phyloP scores from a whole-genome alignment of 2,797 vertebrate genomes.

The Pangasius djambal region DNA sequence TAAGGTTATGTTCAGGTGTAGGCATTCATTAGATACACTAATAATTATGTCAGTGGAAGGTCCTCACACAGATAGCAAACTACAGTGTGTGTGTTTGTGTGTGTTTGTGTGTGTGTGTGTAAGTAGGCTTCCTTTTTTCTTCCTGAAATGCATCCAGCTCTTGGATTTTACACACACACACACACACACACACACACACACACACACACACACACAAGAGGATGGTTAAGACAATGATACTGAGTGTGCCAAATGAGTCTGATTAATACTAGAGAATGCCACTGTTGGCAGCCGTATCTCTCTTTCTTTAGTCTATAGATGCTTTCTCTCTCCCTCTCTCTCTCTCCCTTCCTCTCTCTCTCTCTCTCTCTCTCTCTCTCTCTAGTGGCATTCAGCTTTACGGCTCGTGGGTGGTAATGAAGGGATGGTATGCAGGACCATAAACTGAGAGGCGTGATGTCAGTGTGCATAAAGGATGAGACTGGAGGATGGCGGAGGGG shows the following conservation, averaged over 20 bases:
- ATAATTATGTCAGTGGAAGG: not conserved
- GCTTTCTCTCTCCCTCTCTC: conserved; percentile 19
- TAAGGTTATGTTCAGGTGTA: not conserved
- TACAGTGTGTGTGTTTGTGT: not conserved
- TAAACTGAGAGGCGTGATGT: conserved; percentile 89
- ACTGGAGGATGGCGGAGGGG: conserved; percentile 86
- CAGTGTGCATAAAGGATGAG: conserved; percentile 94
- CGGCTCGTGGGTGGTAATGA: conserved; percentile 91
- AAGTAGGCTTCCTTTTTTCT: conserved; percentile 23
- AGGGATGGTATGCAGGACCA: conserved; percentile 92
- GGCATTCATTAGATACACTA: not conserved
- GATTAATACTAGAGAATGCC: conserved; percentile 92
- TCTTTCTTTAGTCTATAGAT: conserved; percentile 36
- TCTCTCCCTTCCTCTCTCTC: conserved; percentile 13
- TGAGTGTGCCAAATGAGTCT: conserved; percentile 84
- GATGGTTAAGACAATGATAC: conserved; percentile 82
- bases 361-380: conserved; percentile 39
- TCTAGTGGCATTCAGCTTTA: conserved; percentile 72
- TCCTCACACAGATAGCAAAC: not conserved
- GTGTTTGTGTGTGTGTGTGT: not conserved
- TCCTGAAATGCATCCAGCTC: conserved; percentile 57
- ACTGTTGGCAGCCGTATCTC: conserved; percentile 78
- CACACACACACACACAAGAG: conserved; percentile 57
- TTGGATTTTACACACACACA: conserved; percentile 33
- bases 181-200: conserved; percentile 38